Percentiles rank a stretch among this genome's conserved stretches.
Conservation (phyloP, 2,113 vertebrate species). For the Rhodinocichla rosea region DNA sequence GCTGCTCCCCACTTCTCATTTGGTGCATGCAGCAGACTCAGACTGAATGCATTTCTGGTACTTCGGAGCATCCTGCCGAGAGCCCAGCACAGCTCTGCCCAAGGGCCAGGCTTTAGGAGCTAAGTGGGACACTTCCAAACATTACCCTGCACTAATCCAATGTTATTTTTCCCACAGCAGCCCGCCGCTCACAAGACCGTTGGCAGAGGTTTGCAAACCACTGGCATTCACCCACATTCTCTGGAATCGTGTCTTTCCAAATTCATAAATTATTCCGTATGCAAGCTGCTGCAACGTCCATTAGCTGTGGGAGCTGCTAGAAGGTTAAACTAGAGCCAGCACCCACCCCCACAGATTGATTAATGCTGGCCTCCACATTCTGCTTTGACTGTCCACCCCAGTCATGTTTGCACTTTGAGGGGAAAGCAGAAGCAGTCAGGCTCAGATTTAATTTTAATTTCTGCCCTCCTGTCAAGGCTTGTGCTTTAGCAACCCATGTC, state of each 20-base stretch:
- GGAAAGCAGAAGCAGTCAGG: neutral
- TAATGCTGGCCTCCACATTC: neutral
- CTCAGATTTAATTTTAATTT: neutral
- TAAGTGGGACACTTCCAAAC: neutral
- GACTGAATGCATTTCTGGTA: neutral
- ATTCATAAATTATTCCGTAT: neutral
- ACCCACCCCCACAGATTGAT: neutral
- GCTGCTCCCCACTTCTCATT: neutral
- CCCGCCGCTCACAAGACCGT: neutral
- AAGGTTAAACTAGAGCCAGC: neutral
- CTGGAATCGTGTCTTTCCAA: neutral
- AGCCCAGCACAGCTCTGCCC: neutral
- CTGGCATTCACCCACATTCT: neutral
- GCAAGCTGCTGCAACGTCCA: neutral
- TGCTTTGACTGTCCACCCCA: neutral
- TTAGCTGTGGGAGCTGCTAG: neutral
- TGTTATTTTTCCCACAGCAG: neutral
- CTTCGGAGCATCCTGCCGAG: neutral
- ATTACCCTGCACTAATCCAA: neutral
- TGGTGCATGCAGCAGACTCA: accelerated
- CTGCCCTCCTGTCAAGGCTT: neutral
- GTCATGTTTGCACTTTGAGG: neutral
- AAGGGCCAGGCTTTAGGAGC: neutral
- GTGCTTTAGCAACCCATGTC: neutral
- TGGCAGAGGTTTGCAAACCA: neutral